A percentile compares a stretch with the other conserved stretches of the same genome.
Evolutionary conservation across 2,888 invertebrate species (phyloP).

Genomic region (Andrena hattorfiana): DNA sequence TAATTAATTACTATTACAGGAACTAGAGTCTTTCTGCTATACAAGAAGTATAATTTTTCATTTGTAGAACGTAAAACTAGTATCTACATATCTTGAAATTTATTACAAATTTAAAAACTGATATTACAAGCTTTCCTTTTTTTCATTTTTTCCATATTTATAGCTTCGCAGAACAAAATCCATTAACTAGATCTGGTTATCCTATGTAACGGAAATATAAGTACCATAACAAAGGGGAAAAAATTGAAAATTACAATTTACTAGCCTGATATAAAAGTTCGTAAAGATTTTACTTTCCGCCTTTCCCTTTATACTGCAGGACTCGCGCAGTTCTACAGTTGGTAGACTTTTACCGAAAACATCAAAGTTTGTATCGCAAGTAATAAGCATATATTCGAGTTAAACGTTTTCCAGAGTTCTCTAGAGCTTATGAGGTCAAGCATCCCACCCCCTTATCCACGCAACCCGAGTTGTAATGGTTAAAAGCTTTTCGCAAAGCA

Average conservation of each 20-base stretch:
- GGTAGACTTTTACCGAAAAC: constrained; percentile 4
- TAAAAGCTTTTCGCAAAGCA: constrained; percentile 68
- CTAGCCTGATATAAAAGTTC: neutral
- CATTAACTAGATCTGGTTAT: neutral
- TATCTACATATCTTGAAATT: neutral
- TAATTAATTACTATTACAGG: no score
- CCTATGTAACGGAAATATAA: neutral
- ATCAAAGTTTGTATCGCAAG: neutral
- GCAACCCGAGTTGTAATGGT: constrained; percentile 56
- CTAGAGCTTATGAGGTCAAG: constrained; percentile 18
- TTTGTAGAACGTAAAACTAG: neutral
- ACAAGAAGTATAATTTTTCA: neutral
- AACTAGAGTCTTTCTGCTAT: no score
- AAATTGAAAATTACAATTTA: neutral
- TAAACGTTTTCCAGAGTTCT: constrained; percentile 50
- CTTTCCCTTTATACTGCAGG: neutral
- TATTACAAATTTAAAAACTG: neutral
- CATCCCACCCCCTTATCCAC: constrained; percentile 25
- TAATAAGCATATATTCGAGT: constrained; percentile 44
- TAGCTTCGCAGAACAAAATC: neutral
- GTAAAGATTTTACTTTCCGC: neutral
- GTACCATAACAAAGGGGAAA: neutral
- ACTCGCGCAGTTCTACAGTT: neutral
- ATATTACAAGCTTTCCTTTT: neutral
- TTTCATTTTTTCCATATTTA: neutral